These are phyloP conservation scores for Dryadula phaetusa DNA, from an alignment of 2,888 invertebrate species.

Conservation along the genomic window DNA sequence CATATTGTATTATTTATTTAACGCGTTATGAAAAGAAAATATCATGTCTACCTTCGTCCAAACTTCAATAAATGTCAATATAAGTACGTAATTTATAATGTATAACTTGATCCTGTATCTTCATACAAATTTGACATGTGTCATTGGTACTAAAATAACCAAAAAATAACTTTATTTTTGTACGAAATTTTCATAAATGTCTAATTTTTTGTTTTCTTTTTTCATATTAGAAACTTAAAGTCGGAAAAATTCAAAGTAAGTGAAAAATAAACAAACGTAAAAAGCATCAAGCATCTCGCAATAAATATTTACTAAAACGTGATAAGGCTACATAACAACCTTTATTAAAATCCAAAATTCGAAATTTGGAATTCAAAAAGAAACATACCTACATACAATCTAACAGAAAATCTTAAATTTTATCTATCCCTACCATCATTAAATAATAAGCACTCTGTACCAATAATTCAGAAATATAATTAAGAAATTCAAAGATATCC, in stretches of 20 bases:
- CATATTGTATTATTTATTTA: neutral
- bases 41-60: conserved; percentile 18
- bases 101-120: conserved; percentile 6
- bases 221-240: no score
- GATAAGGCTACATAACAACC: no score
- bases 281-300: no score
- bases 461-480: conserved; percentile 10
- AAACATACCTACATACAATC: neutral
- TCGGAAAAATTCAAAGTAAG: no score
- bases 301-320: no score
- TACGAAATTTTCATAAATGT: no score
- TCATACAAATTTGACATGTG: conserved; percentile 13
- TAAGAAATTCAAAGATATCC: conserved; percentile 16
- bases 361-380: neutral
- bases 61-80: conserved; percentile 34
- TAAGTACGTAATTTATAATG: conserved; percentile 28
- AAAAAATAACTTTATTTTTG: neutral
- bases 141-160: neutral
- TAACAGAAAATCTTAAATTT: neutral
- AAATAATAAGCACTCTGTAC: neutral
- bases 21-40: conserved; percentile 1
- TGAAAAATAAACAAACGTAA: no score
- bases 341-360: no score
- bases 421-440: no score
- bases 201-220: neutral